Base-by-base conservation (phyloP, 1,140 invertebrate genomes). In the Ostrea denselamellosa region DNA sequence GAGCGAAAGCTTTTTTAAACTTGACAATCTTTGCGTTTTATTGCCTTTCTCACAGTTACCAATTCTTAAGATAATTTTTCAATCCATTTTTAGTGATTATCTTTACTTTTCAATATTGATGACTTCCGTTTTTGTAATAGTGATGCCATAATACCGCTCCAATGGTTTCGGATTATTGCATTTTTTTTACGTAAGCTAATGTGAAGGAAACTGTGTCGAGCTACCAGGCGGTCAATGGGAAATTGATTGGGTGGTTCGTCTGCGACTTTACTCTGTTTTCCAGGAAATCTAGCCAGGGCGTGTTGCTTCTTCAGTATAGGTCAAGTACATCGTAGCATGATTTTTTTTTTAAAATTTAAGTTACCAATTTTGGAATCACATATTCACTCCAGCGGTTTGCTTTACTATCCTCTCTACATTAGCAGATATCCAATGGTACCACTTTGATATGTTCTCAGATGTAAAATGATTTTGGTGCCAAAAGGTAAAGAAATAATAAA, bases 31-130 rank as follows among this genome's bases (percentile, higher is more conserved):
- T 77, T 34, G 68, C 68, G 25, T 77, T 77, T 77, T 77, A 77
- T 77, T 77, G 68, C 68, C 14, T 77, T 77, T 77, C 68, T 77
- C 68, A 77, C 68, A 77, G 68, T 77, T 77, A 77, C 68, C 68
- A 77, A 77, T 77, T 77, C 68, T 77, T 77, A 77, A 77, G 68
- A 77, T 77, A 77, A 77, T 77, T 77, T 77, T 77, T 77, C 68
- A 25, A 77, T 77, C 68, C 68, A 77, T 77, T 77, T 77, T 77
- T 77, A 77, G 68, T 77, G 68, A 77, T 77, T 77, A 77, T 77
- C 68, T 77, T 77, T 77, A 77, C 68, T 77, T 77, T 77, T 28
- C 68, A 34, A 77, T 77, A 77, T 77, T 77, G 68, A 77, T 77
- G 25, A 28, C 68, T 77, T 77, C 68, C 68, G 68, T 12, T 77